Base-by-base conservation (phyloP, 2,888 invertebrate genomes). In the Abrostola tripartita region DNA sequence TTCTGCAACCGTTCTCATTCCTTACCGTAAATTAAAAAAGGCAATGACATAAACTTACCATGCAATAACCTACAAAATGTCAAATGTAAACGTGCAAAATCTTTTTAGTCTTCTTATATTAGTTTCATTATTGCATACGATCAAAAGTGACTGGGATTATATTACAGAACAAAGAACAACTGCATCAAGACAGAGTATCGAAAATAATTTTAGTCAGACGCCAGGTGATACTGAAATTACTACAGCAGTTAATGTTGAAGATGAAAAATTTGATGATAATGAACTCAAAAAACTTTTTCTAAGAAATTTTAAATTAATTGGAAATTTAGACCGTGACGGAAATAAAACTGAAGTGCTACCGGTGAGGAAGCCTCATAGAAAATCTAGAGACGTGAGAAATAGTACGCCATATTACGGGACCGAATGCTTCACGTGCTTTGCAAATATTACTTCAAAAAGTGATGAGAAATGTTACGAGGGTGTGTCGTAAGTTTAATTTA, bases 401-500 rank as follows among this genome's bases (percentile, higher is more conserved):
- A 5, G 8, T 0, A 47, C 44, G 9, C 0, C 24, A 12, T 7
- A 8, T 47, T 7, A 5, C 6, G 44, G 44, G 24, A 24, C 24
- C 9, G 44, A 47, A 5, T 47, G 44, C 44, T 47, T 5, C 8
- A 24, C 44, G 10, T 47, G 44, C 44, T 47, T 9, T 47, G 4
- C 44, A 14, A 47, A 47, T 47, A 9, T 5, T 24, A 9, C 44
- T 56, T 69, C 79, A 5, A 62, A 37, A 40, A 58, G 60, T 10
- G 82, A 84, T 55, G 70, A 78, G 11, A 74, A 81, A 40, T 91
- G 92, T 71, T 90, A 86, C 68, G 73, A 56, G 36, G 90, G 86
- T 53, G 55, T 52, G 49, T 44, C 68, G 88, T 90, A 80, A 87
- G 88, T 81, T 35, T 41, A 50, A 0, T 14, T 0, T 35, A 5